Base-by-base conservation (phyloP, 2,113 vertebrate genomes). In the Lagenorhynchus albirostris region DNA sequence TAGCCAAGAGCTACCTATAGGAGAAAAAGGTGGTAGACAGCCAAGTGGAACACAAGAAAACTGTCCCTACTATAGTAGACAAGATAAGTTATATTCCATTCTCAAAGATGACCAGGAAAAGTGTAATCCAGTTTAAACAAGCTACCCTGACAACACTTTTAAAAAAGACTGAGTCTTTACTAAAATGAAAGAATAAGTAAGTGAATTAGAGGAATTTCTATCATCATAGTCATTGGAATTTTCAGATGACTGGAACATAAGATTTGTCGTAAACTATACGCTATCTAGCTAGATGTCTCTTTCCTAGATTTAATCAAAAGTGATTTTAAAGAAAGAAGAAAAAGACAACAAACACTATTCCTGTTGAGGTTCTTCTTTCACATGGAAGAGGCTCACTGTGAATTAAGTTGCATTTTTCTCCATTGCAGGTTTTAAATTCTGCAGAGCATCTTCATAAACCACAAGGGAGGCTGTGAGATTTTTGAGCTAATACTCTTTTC, bases 401-500 rank as follows among this genome's bases (percentile, higher is more conserved):
- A 93, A 58, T 53, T 96, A 80, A 84, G 36, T 88, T 88, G 36
- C 9, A 53, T 62, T 84, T 95, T 84, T 88, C 50, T 67, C 21
- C 58, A 55, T 7, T 62, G 6, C 4, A 93, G 47, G 33, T 74
- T 5, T 93, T 71, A 81, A 63, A 81, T 83, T 96, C 44, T 93
- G 18, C 44, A 70, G 53, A 76, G 5, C 44, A 29, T 91, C 86
- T 92, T 87, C 82, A 71, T 87, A 87, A 94, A 62, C 36, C 31
- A 58, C 29, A 83, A 65, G 5, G 18, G 29, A 91, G 12, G 2
- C 23, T 33, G 6, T 84, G 33, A 76, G 36, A 14, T 82, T 89
- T 95, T 70, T 93, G 58, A 96, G 31, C 23, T 79, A 96, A 91
- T 73, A 36, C 21, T 84, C 12, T 71, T 89, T 84, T 95, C 31